A percentile compares a stretch with the other conserved stretches of the same genome.
Conservation (phyloP, 1,140 invertebrate genomes). For the Aporrectodea caliginosa region DNA sequence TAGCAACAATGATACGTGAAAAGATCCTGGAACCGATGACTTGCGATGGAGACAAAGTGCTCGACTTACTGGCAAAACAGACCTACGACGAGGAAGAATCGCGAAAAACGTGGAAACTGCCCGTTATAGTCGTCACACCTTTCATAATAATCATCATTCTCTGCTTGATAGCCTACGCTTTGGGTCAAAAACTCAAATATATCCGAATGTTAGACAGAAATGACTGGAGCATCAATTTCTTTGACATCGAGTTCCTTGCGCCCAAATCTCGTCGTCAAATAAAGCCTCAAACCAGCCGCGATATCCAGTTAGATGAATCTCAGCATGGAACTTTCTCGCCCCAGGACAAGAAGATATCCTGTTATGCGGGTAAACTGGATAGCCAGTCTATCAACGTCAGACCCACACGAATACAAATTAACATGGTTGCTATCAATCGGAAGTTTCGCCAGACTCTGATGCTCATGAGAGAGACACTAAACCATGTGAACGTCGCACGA, state of each 20-base stretch:
- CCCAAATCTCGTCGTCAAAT: background rate
- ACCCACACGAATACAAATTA: background rate
- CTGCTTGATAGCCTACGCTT: constrained; percentile 24
- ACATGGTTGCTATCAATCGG: background rate
- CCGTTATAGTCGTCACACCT: constrained; percentile 32
- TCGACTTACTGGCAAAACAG: constrained; percentile 34
- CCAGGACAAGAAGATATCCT: background rate
- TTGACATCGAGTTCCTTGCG: constrained; percentile 35
- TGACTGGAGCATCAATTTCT: constrained; percentile 43
- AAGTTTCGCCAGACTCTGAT: background rate
- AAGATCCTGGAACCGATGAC: constrained; percentile 38
- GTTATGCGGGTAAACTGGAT: background rate
- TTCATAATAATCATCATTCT: constrained; percentile 27
- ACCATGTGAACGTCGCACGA: constrained; percentile 38
- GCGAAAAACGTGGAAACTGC: constrained; percentile 37
- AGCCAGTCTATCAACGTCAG: background rate
- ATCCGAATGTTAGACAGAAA: constrained; percentile 39
- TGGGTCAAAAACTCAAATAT: constrained; percentile 30
- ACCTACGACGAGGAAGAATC: constrained; percentile 33
- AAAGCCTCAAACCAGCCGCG: no score
- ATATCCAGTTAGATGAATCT: no score
- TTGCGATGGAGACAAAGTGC: constrained; percentile 37
- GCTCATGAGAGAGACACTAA: background rate
- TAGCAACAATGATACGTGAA: constrained; percentile 28
- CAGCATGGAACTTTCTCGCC: no score